Conservation (phyloP, 2,888 invertebrate genomes). For the Dynastes tityus region DNA sequence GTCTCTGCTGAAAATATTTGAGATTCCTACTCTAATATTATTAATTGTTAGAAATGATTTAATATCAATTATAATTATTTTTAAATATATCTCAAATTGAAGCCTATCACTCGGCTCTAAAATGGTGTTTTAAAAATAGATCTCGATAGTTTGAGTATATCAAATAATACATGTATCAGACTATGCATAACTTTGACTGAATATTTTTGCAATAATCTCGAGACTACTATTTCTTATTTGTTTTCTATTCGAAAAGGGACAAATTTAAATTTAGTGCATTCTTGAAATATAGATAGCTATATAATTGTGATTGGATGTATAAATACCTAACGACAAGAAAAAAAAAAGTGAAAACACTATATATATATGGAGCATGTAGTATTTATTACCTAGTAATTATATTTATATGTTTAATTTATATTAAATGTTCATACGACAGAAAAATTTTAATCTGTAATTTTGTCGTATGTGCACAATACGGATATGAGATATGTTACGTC, state of each 20-base stretch:
- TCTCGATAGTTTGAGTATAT: slow-evolving; percentile 48
- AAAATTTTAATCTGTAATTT: slow-evolving; percentile 54
- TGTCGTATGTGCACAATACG: slow-evolving; percentile 59
- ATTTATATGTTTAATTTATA: slow-evolving; percentile 55
- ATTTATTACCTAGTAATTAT: slow-evolving; percentile 52
- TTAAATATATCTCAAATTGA: not conserved
- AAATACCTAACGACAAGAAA: slow-evolving; percentile 47
- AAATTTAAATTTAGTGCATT: slow-evolving; percentile 60
- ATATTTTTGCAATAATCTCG: slow-evolving; percentile 52
- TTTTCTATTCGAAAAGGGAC: slow-evolving; percentile 30
- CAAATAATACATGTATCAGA: slow-evolving; percentile 25
- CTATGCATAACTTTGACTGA: slow-evolving; percentile 48
- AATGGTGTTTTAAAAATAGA: not conserved
- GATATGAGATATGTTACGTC: slow-evolving; percentile 46
- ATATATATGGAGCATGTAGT: slow-evolving; percentile 48
- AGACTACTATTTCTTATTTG: slow-evolving; percentile 35
- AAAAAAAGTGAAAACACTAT: slow-evolving; percentile 13
- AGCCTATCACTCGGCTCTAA: not conserved
- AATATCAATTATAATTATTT: not conserved
- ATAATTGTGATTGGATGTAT: slow-evolving; percentile 52
- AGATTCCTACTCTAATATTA: not conserved
- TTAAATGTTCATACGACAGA: slow-evolving; percentile 61
- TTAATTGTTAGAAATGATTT: not conserved
- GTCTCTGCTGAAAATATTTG: too few relatives aligned
- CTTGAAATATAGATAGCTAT: slow-evolving; percentile 58